Base-by-base conservation (phyloP, 1,140 invertebrate genomes). In the Stegodyphus dumicola region DNA sequence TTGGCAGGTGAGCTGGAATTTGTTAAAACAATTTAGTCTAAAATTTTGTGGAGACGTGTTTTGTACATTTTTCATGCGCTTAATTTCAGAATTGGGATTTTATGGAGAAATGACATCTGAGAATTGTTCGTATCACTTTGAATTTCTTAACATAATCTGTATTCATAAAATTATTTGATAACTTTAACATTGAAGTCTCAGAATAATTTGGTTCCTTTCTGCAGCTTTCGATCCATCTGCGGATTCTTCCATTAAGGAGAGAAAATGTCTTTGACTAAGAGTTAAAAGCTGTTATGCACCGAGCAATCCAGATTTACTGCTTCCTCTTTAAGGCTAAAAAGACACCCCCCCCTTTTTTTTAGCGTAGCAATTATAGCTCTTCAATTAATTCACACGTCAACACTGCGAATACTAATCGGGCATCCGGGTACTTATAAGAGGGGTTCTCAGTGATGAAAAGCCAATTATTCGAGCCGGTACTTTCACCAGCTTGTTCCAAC, bases 391-490 rank as follows among this genome's bases (percentile, higher is more conserved):
- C 73, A 17, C 54, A 13, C 54, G 52, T 75, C 73, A 78, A 69
- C 17, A 67, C 65, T 13, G 56, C 54, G 49, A 17, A 78, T 78
- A 66, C 56, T 78, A 78, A 78, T 78, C 15, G 49, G 18, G 69
- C n/a, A 15, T 15, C 9, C 56, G 18, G n/a, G 73, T 15, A 54
- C 53, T 75, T 75, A 33, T 75, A 75, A 51, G 73, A 56, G 52
- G 51, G n/a, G 13, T 54, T 33, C 11, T 17, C 7, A 6, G 51
- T 69, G 77, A 78, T 78, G 48, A 69, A 78, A n/a, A 69, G 77
- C 60, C 66, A 53, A 78, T 78, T 78, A 69, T 51, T 49, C 13
- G 7, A 53, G 49, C 15, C 60, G 17, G 48, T 49, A 17, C 53
- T 53, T 65, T 51, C 51, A 33, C 18, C 51, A 17, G 60, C 75